Percentiles rank a stretch among this genome's conserved stretches.
Conservation (phyloP, 2,113 vertebrate species). For the Ceyx margarethae region DNA sequence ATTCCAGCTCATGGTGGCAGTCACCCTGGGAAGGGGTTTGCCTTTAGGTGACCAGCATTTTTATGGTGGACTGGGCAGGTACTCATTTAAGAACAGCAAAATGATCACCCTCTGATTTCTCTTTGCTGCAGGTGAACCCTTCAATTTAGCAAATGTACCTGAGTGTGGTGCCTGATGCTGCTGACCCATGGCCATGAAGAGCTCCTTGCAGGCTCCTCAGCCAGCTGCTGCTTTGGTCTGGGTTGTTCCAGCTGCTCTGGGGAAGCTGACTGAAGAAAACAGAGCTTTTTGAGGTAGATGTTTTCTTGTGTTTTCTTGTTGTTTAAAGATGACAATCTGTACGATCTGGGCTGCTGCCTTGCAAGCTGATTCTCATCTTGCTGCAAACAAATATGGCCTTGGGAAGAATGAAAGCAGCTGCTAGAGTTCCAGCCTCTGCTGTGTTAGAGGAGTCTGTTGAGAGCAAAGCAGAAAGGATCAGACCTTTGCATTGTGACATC, state of each 20-base stretch:
- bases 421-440: background rate
- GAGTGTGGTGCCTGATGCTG: too few relatives aligned
- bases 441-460: background rate
- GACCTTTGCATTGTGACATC: background rate
- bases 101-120: slow-evolving; percentile 18
- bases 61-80: background rate
- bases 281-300: slow-evolving; percentile 35
- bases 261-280: slow-evolving; percentile 11
- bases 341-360: background rate
- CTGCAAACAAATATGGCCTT: background rate
- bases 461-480: background rate
- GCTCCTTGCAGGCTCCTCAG: slow-evolving; percentile 44
- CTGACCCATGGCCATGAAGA: background rate
- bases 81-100: slow-evolving; percentile 23
- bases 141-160: background rate
- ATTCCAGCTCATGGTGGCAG: background rate
- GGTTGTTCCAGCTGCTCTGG: background rate
- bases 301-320: slow-evolving; percentile 7
- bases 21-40: background rate
- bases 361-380: background rate
- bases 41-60: slow-evolving; percentile 5
- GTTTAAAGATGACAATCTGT: slow-evolving; percentile 29
- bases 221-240: slow-evolving; percentile 27
- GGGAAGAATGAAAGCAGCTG: background rate
- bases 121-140: slow-evolving; percentile 43